Conservation (phyloP, 2,888 invertebrate genomes). For the Prosapia bicincta region DNA sequence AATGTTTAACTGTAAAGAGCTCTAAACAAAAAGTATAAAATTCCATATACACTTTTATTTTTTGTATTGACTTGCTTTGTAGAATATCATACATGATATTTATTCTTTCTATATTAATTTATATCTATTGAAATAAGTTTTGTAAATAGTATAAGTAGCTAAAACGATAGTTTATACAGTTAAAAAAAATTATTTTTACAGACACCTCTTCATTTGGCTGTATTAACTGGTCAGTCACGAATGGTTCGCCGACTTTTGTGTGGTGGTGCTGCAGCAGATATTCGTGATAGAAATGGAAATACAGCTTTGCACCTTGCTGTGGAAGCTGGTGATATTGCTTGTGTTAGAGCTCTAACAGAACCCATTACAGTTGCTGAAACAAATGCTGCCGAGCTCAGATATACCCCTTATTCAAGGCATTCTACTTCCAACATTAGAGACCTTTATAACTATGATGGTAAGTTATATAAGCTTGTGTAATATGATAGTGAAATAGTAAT, state of each 20-base stretch:
- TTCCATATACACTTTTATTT: no score
- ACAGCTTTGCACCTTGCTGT: conserved; percentile 86
- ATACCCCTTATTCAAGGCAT: conserved; percentile 41
- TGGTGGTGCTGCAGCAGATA: conserved; percentile 65
- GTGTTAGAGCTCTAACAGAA: conserved; percentile 65
- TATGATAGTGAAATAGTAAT: no score
- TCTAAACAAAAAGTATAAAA: no score
- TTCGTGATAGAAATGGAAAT: conserved; percentile 73
- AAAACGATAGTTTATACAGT: no score
- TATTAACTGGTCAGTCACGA: conserved; percentile 68
- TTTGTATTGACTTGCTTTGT: no score
- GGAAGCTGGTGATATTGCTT: conserved; percentile 61
- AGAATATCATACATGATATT: no score
- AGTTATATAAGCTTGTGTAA: no score
- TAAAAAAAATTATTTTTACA: conserved; percentile 41
- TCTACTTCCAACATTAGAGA: conserved; percentile 26
- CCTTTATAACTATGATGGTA: conserved; percentile 36
- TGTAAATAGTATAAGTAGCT: no score
- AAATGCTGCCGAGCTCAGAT: conserved; percentile 54
- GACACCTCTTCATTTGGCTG: conserved; percentile 84
- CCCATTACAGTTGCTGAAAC: conserved; percentile 44
- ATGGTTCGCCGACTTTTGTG: conserved; percentile 73
- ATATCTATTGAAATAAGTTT: no score
- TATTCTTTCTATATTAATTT: no score
- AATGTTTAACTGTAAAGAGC: no score